Evolutionary conservation across 2,113 vertebrate genomes (phyloP).

Genomic region (Centrocercus urophasianus): DNA sequence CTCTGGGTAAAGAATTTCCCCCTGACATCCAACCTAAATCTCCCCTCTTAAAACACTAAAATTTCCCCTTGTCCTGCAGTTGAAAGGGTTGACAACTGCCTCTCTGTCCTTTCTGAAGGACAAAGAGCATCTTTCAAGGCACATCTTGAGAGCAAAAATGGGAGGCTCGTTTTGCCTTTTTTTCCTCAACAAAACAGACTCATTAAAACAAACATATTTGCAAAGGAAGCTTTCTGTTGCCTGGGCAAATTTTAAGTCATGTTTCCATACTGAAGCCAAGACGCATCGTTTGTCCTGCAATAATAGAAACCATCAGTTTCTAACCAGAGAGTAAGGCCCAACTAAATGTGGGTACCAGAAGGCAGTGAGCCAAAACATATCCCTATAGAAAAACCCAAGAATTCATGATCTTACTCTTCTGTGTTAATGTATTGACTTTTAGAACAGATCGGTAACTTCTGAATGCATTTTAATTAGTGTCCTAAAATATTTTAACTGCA

Average conservation of each 20-base stretch:
- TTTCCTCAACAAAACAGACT: not conserved
- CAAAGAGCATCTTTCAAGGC: not conserved
- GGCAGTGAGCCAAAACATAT: not conserved
- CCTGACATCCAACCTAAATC: too few species aligned
- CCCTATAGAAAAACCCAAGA: not conserved
- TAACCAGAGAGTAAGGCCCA: not conserved
- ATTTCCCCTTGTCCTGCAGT: too few species aligned
- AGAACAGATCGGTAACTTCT: not conserved
- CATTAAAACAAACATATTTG: not conserved
- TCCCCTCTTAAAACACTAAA: too few species aligned
- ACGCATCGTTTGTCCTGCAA: not conserved
- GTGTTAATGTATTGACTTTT: not conserved
- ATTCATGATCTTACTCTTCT: not conserved
- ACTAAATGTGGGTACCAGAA: not conserved
- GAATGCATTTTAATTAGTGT: not conserved
- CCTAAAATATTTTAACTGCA: slow-evolving; percentile 8
- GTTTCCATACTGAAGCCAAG: fast-evolving
- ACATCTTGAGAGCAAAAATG: fast-evolving
- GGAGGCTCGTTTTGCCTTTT: not conserved
- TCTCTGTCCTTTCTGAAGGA: not conserved
- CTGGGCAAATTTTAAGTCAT: not conserved
- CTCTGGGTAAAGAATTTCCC: too few species aligned
- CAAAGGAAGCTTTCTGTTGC: not conserved
- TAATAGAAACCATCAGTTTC: not conserved
- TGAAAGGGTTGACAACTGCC: not conserved